Percentiles rank a stretch among this genome's conserved stretches.
These are phyloP conservation scores for Spea multiplicata DNA, from an alignment of 2,113 vertebrate species.

Conservation along the genomic window DNA sequence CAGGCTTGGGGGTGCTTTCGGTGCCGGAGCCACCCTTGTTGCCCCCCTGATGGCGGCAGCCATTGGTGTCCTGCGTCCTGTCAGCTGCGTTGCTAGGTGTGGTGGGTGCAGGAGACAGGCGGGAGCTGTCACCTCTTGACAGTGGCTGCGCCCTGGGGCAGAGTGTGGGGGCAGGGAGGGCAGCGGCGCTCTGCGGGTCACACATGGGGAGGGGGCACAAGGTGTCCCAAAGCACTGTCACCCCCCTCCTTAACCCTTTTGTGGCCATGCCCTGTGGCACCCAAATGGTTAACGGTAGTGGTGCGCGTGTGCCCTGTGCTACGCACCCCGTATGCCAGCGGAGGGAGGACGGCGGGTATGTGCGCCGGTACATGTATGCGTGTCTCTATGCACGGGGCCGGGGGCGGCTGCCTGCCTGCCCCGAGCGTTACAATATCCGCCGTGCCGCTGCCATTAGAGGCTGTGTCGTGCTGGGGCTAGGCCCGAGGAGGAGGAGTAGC, in stretches of 20 bases:
- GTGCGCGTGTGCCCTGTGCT: constrained; percentile 2
- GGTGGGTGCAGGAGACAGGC: constrained; percentile 54
- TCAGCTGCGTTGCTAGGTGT: constrained; percentile 80
- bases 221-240: not conserved
- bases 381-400: not conserved
- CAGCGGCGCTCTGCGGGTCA: not conserved
- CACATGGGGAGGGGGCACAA: not conserved
- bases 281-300: not conserved
- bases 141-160: constrained; percentile 6
- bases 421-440: not conserved
- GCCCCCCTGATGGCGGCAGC: constrained; percentile 50
- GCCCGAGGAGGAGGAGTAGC: constrained; percentile 30
- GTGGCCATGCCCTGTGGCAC: not conserved
- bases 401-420: constrained; percentile 1
- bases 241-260: not conserved
- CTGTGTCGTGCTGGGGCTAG: constrained; percentile 29
- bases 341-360: not conserved
- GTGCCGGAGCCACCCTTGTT: constrained; percentile 52
- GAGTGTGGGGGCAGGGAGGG: constrained; percentile 8
- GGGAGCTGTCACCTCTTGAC: constrained; percentile 21
- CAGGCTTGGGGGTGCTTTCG: constrained; percentile 12
- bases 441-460: constrained; percentile 6
- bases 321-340: not conserved
- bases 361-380: not conserved
- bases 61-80: constrained; percentile 72